Evolutionary conservation across 1,140 invertebrate genomes (phyloP).

Genomic region (Hirudo medicinalis): DNA sequence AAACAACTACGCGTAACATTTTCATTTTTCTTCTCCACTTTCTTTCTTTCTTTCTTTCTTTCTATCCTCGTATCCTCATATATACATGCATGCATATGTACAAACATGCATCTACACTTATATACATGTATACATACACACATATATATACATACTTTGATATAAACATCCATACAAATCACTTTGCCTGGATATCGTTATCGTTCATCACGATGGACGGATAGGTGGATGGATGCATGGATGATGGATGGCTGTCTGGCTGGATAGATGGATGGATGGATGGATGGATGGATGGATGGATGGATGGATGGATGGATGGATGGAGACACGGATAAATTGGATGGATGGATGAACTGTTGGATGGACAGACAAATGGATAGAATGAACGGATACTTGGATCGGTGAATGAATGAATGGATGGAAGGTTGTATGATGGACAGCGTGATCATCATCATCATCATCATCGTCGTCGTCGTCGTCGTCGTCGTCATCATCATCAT

Average conservation of each 20-base stretch:
- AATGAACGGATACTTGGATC: not conserved
- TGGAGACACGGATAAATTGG: not conserved
- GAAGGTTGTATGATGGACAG: not conserved
- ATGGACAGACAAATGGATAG: not conserved
- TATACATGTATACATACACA: not conserved
- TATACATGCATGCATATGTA: not conserved
- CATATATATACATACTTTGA: not conserved
- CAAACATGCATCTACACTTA: too few species aligned
- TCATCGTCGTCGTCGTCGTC: not conserved
- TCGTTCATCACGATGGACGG: not conserved
- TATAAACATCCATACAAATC: not conserved
- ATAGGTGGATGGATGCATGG: not conserved
- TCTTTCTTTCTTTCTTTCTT: too few species aligned
- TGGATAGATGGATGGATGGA: not conserved
- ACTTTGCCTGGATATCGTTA: not conserved
- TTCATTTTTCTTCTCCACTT: too few species aligned
- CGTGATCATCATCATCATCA: not conserved
- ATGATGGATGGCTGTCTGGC: not conserved
- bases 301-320: not conserved
- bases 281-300: slow-evolving; percentile 2
- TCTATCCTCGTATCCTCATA: too few species aligned
- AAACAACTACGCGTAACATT: too few species aligned
- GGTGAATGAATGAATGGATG: not conserved
- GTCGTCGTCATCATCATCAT: not conserved
- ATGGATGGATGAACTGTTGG: not conserved